Percentiles rank a stretch among this genome's conserved stretches.
Conservation (phyloP, 2,113 vertebrate species). For the Callithrix jacchus region DNA sequence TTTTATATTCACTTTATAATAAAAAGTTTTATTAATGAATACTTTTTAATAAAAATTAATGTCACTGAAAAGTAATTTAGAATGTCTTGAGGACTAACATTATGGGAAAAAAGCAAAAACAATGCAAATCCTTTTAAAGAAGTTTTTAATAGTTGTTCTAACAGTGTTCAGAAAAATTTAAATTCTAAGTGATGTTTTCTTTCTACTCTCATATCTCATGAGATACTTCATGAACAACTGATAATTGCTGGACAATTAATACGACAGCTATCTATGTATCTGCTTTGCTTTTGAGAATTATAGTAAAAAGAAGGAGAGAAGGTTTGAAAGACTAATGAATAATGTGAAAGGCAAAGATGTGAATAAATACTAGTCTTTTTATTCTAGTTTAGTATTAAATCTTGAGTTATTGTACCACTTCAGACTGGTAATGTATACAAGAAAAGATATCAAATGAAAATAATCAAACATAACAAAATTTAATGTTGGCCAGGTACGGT, state of each 20-base stretch:
- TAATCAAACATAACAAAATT: too few relatives aligned
- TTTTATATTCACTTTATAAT: constrained; percentile 29
- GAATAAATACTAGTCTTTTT: not conserved
- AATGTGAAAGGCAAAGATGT: not conserved
- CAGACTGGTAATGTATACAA: not conserved
- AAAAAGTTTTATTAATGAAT: not conserved
- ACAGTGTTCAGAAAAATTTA: not conserved
- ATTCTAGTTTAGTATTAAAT: not conserved
- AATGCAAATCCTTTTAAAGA: not conserved
- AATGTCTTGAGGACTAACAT: not conserved
- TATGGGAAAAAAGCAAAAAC: not conserved
- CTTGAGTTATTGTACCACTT: not conserved
- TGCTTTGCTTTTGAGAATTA: not conserved
- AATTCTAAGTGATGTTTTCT: constrained; percentile 31
- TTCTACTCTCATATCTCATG: not conserved
- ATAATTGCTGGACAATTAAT: not conserved
- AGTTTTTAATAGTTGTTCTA: not conserved
- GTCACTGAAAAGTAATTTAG: not conserved
- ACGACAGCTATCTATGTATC: not conserved
- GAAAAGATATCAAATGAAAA: not conserved
- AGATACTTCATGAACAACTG: not conserved
- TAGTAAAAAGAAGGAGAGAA: not conserved
- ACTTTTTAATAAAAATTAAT: constrained; percentile 30
- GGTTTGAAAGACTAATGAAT: not conserved
- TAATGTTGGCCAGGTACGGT: too few relatives aligned